These are phyloP conservation scores for Tauraco hartlaubi DNA, from an alignment of 2,797 vertebrate genomes.

Conservation along the genomic window DNA sequence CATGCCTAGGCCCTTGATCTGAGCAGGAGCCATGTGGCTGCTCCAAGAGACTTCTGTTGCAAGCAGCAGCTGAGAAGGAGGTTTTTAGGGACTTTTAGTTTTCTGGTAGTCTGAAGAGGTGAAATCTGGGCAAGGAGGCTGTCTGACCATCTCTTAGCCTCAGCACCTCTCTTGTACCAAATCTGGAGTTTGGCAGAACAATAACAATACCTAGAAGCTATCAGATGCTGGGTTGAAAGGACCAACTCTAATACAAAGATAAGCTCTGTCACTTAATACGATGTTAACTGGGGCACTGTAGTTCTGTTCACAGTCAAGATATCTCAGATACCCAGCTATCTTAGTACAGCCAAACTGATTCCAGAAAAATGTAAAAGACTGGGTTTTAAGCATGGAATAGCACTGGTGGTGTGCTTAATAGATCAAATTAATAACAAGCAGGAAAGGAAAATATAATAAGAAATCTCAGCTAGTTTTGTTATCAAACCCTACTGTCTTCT, in stretches of 20 bases:
- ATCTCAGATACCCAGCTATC: background rate
- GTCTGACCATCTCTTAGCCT: background rate
- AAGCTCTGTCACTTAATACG: background rate
- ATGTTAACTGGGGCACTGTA: background rate
- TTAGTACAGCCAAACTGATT: background rate
- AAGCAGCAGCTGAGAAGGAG: background rate
- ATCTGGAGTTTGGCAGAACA: background rate
- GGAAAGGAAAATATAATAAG: background rate
- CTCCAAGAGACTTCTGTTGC: background rate
- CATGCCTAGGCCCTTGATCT: background rate
- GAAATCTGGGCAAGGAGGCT: background rate
- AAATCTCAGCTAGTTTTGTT: background rate
- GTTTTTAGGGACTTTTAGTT: background rate
- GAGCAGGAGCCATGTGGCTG: background rate
- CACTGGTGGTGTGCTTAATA: background rate
- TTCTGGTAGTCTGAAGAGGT: background rate
- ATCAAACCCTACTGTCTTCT: background rate
- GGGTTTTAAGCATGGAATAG: background rate
- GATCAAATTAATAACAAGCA: background rate
- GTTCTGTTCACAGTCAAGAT: background rate
- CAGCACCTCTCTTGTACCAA: background rate
- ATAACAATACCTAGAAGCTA: background rate
- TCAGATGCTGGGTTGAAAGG: background rate
- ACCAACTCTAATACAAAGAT: background rate
- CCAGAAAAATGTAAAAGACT: background rate